Percentiles rank a stretch among this genome's conserved stretches.
These are phyloP conservation scores for Ptyas mucosa DNA, from an alignment of 2,113 vertebrate species.

Conservation along the genomic window DNA sequence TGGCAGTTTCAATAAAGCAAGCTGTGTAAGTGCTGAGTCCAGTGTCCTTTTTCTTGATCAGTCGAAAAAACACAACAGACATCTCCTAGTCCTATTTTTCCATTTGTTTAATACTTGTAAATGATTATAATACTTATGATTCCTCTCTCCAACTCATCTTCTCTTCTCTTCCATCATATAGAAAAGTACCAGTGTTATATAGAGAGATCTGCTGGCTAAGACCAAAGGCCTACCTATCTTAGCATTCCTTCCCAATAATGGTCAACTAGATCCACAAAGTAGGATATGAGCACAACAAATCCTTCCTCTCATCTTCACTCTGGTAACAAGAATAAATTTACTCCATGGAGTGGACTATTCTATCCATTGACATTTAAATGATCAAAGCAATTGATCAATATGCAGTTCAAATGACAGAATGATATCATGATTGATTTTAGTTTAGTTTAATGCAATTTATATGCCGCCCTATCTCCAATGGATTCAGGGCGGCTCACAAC, in stretches of 20 bases:
- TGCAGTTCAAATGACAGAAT: not conserved
- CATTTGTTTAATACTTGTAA: not conserved
- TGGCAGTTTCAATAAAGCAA: not conserved
- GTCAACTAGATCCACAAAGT: not conserved
- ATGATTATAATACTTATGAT: not conserved
- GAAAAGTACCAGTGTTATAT: not conserved
- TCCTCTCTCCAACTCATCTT: not conserved
- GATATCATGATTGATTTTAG: not conserved
- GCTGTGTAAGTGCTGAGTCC: not conserved
- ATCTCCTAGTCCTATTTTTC: not conserved
- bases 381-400: not conserved
- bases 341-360: not conserved
- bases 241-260: not conserved
- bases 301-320: not conserved
- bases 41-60: not conserved
- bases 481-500: too few species aligned
- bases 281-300: not conserved
- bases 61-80: not conserved
- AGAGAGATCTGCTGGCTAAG: not conserved
- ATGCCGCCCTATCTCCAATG: too few species aligned
- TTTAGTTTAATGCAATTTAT: too few species aligned
- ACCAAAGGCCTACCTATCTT: not conserved
- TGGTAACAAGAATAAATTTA: not conserved
- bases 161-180: not conserved
- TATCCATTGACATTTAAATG: not conserved